Evolutionary conservation across 2,113 vertebrate species (phyloP).

Genomic region (Erpornis zantholeuca): DNA sequence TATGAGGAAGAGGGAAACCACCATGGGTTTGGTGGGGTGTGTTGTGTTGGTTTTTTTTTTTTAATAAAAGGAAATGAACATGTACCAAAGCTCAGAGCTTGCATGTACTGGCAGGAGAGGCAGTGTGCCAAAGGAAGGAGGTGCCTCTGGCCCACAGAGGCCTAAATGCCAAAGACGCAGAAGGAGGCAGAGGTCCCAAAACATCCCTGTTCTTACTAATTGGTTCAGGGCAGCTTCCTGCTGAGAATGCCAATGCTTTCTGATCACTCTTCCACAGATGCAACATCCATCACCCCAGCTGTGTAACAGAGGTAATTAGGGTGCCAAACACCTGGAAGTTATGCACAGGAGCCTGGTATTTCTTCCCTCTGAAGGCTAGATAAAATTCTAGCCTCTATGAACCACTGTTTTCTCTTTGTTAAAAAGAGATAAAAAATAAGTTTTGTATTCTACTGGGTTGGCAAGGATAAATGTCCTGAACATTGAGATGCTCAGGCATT

Average conservation of each 20-base stretch:
- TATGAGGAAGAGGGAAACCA: neutral
- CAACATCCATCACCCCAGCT: neutral
- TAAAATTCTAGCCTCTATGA: rapidly evolving
- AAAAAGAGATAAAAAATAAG: neutral
- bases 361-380: neutral
- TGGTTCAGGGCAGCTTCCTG: neutral
- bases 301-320: neutral
- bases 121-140: neutral
- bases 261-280: neutral
- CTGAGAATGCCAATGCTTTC: neutral
- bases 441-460: neutral
- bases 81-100: neutral
- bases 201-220: neutral
- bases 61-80: neutral
- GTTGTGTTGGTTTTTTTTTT: neutral
- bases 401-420: neutral
- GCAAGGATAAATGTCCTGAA: neutral
- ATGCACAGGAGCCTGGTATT: neutral
- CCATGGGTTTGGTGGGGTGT: neutral
- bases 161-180: constrained; percentile 16
- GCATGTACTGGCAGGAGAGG: neutral
- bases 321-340: neutral
- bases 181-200: neutral
- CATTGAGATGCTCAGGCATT: neutral
- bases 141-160: neutral